Conservation (phyloP, 2,888 invertebrate species). For the Troides aeacus region DNA sequence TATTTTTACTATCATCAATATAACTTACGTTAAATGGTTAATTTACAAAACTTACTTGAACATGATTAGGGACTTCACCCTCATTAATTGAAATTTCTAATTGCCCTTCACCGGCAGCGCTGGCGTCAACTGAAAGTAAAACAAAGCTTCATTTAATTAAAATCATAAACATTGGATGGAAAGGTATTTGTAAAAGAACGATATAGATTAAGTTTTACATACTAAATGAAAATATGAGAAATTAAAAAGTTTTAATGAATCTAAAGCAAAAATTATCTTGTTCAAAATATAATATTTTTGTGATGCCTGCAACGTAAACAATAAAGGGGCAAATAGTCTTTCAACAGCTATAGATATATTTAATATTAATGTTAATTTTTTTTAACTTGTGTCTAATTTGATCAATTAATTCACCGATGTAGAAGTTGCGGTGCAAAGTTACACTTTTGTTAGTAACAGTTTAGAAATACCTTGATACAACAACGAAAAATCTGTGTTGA, state of each 20-base stretch:
- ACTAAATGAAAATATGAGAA: not conserved
- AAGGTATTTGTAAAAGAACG: no score
- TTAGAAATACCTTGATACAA: no score
- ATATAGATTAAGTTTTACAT: not conserved
- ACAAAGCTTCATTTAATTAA: slow-evolving; percentile 21
- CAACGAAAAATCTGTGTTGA: not conserved
- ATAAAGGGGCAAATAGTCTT: no score
- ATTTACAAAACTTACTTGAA: slow-evolving; percentile 78
- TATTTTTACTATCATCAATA: not conserved
- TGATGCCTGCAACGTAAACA: no score
- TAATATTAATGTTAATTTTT: no score
- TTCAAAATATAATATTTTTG: not conserved
- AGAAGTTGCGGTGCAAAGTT: no score
- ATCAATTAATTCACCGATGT: no score
- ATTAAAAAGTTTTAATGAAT: not conserved
- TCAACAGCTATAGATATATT: no score
- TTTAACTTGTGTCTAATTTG: no score
- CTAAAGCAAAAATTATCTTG: not conserved
- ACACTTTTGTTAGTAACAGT: no score
- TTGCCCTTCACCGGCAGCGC: slow-evolving; percentile 99
- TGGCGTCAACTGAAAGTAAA: slow-evolving; percentile 92
- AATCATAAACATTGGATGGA: not conserved
- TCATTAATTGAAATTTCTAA: slow-evolving; percentile 99
- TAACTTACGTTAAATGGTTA: not conserved
- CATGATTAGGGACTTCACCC: slow-evolving; percentile 99